Conservation (phyloP, 2,888 invertebrate species). For the Diarsia brunnea region DNA sequence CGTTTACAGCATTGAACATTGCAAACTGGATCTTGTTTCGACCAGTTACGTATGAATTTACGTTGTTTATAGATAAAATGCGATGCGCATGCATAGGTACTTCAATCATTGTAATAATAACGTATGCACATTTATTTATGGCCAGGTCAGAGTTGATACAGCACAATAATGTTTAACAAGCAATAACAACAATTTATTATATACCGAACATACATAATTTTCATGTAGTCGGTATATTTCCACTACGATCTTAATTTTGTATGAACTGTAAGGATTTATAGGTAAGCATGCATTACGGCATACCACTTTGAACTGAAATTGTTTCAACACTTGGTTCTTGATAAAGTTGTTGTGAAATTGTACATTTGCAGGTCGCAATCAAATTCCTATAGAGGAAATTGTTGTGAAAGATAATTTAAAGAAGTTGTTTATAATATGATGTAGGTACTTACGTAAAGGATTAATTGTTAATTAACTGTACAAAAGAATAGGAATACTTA, state of each 20-base stretch:
- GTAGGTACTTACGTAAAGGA: not conserved
- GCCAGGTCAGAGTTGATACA: constrained; percentile 42
- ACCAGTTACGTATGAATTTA: not conserved
- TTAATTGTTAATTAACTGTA: not conserved
- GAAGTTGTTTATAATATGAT: not conserved
- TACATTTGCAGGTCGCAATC: not conserved
- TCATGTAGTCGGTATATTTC: constrained; percentile 21
- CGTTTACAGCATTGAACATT: no score
- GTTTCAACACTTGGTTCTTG: not conserved
- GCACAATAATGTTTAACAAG: constrained; percentile 31
- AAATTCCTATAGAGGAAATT: not conserved
- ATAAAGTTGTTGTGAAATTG: not conserved
- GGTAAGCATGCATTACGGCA: constrained; percentile 9
- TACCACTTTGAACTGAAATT: not conserved
- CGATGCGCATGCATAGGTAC: not conserved
- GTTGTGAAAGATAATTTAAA: not conserved
- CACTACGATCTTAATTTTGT: constrained; percentile 17
- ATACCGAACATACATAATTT: not conserved
- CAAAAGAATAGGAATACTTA: not conserved
- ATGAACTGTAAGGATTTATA: not conserved
- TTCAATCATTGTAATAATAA: not conserved
- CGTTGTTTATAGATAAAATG: not conserved
- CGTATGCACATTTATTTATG: constrained; percentile 26
- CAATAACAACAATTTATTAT: constrained; percentile 32
- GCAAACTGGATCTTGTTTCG: no score